Base-by-base conservation (phyloP, 2,888 invertebrate genomes). In the Eupeodes latifasciatus region DNA sequence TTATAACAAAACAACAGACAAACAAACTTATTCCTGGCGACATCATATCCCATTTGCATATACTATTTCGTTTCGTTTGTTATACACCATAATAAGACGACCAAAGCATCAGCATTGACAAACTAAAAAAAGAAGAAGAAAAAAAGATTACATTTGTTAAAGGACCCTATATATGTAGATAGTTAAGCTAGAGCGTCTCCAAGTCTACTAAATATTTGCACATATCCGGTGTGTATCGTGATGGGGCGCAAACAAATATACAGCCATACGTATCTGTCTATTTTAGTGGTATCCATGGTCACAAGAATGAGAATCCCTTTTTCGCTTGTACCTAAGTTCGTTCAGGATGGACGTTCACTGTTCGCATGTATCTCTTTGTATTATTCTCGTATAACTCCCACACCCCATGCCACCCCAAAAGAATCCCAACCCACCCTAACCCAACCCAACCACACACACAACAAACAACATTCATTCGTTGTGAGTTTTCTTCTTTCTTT, bases 151-250 rank as follows among this genome's bases (percentile, higher is more conserved):
- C 67, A 88, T 85, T 81, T 81, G 84, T 87, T 81, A 85, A 81
- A 85, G 81, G 85, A 88, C 88, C 81, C 77, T 85, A 75, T 16
- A 36, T 40, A 75, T 16, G n/a, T 40, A 40, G 5, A 40, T 40
- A 40, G 40, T 40, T 40, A 9, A 40, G 81, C 66, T 64, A 27
- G 88, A 88, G 89, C 89, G 89, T 89, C 89, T 82, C 85, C 81
- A 85, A 89, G 89, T 89, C 89, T 85, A 89, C 89, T 89, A 82
- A 85, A 89, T 89, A 82, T 89, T 89, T 89, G 85, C 89, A 79
- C 82, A 89, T 76, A 89, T 89, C 89, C 89, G 85, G 89, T 89
- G 85, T 89, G 79, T 85, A 82, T 79, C 81, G 53, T 62, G 64
- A 81, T 85, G 76, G 61, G 57, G 72, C 59, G 36, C 71, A 78